Evolutionary conservation across 1,140 invertebrate genomes (phyloP).

Genomic region (Drosophila subobscura): DNA sequence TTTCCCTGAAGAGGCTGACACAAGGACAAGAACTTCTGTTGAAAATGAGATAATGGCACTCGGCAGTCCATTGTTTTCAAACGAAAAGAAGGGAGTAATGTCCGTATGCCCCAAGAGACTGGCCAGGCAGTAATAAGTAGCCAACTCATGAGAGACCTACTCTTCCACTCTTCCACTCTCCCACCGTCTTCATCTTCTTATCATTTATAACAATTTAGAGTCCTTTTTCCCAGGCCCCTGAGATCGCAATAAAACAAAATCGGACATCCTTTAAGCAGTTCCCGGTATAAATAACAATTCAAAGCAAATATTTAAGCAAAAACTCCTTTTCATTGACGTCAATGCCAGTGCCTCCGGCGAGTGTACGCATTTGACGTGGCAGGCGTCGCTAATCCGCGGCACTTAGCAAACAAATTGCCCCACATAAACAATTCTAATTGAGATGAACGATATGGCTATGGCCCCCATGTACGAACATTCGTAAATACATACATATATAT

Average conservation of each 20-base stretch:
- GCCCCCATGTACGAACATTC: conserved; percentile 28
- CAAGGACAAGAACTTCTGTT: conserved; percentile 34
- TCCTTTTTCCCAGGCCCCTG: not conserved
- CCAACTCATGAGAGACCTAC: conserved; percentile 48
- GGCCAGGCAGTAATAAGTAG: conserved; percentile 62
- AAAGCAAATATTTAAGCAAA: conserved; percentile 40
- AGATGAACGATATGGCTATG: conserved; percentile 66
- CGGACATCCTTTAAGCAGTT: conserved; percentile 9
- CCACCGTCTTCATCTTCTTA: conserved; percentile 17
- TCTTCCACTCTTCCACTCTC: conserved; percentile 21
- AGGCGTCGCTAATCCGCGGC: conserved; percentile 65
- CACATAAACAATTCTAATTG: conserved; percentile 80
- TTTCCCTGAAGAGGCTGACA: conserved; percentile 11
- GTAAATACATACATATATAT: conserved; percentile 4
- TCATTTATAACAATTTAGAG: conserved; percentile 67
- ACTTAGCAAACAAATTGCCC: conserved; percentile 77
- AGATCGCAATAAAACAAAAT: not conserved
- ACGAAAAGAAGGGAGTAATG: conserved; percentile 71
- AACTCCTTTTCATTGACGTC: conserved; percentile 42
- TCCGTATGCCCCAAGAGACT: conserved; percentile 19
- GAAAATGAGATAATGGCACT: conserved; percentile 71
- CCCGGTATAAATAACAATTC: conserved; percentile 66
- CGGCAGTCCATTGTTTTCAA: conserved; percentile 61
- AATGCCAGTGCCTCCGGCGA: conserved; percentile 34
- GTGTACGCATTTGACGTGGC: conserved; percentile 28